Evolutionary conservation across 1,140 invertebrate species (phyloP), one percentile per base, ranked within the genome.

Genomic region (Aphaenogaster ashmeadi): DNA sequence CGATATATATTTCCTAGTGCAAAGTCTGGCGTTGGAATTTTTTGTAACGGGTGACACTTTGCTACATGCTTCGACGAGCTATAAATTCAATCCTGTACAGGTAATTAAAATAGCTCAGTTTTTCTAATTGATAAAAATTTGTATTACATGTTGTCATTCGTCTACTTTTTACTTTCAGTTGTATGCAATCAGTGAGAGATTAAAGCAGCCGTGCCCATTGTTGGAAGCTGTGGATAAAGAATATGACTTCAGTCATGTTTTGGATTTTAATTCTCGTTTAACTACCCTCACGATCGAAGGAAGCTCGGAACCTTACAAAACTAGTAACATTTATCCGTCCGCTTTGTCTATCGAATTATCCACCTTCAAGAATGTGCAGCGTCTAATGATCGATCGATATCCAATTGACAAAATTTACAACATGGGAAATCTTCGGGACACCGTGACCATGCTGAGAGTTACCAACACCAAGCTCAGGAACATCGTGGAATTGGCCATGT

Each of bases 171-270:
- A 2, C 0, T 97, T 97, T 75, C 96, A 99, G 97, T 94, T 99
- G 11, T 97, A 98, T 95, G 98, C 98, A 33, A 97, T 99, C 67
- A 98, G 97, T 92, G 97, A 98, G 94, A 96, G 98, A 90, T 96
- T 99, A 11, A 98, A 98, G 94, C 96, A 98, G 89, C 98, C 98
- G 0, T 98, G 98, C 94, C 98, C 98, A 27, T 96, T 97, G 3
- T 95, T 97, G 71, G 97, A 98, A 95, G 97, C 97, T 66, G 95
- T 96, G 80, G 97, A 97, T 87, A 96, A 96, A 94, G 96, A 96
- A 92, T 97, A 97, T 92, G 98, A 99, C 94, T 98, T 99, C 87
- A 98, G 98, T 90, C 98, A 99, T 93, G 97, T 99, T 7, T 93
- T 99, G 77, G 98, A 99, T 93, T 98, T 98, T 93, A 98, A 98